Evolutionary conservation across 2,113 vertebrate genomes (phyloP).

Genomic region (Sylvilagus bachmani): DNA sequence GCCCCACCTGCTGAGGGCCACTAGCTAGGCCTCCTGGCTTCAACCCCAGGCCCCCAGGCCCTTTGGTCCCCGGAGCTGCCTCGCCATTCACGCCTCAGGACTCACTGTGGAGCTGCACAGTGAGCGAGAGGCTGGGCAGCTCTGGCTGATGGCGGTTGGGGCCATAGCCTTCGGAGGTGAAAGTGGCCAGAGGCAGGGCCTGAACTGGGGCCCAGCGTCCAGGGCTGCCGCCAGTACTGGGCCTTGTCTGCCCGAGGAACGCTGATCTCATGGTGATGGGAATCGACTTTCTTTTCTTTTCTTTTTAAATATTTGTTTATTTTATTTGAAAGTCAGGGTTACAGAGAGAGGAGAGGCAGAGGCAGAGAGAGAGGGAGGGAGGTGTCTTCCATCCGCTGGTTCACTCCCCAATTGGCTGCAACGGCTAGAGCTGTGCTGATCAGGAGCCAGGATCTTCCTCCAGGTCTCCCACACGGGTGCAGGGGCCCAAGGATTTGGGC

Average conservation of each 20-base stretch:
- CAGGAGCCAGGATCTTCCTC: too few relatives aligned
- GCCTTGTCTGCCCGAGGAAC: neutral
- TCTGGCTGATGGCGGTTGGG: neutral
- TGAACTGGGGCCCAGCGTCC: neutral
- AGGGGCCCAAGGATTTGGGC: too few relatives aligned
- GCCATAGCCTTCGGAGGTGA: neutral
- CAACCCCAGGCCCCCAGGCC: neutral
- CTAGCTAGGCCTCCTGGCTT: fast-evolving
- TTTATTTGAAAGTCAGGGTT: too few relatives aligned
- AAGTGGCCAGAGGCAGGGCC: neutral
- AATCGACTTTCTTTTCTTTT: neutral
- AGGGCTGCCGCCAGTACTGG: neutral
- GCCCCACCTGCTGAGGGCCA: neutral
- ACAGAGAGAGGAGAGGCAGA: too few relatives aligned
- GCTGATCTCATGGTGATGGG: neutral
- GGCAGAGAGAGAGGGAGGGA: too few relatives aligned
- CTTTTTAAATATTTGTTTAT: too few relatives aligned
- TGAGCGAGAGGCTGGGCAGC: neutral
- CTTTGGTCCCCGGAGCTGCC: neutral
- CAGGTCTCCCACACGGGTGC: too few relatives aligned
- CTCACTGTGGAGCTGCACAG: neutral
- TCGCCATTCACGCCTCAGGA: neutral
- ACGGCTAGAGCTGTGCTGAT: too few relatives aligned
- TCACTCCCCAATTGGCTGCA: too few relatives aligned
- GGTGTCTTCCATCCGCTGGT: too few relatives aligned